Evolutionary conservation across 2,113 vertebrate genomes (phyloP).

Genomic region (Cynoglossus semilaevis): DNA sequence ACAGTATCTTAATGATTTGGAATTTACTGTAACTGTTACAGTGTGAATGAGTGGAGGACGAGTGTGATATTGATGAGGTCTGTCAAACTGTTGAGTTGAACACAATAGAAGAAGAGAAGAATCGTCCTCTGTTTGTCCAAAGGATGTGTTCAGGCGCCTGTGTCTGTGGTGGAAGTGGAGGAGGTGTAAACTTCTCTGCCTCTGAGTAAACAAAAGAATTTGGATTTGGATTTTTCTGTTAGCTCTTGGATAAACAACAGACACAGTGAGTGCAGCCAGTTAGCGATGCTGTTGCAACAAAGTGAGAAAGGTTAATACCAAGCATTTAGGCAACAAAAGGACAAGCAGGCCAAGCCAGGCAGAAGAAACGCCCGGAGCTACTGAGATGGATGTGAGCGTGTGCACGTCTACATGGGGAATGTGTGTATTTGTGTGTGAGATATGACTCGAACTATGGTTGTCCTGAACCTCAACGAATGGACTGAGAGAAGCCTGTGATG

Average conservation of each 20-base stretch:
- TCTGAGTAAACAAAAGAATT: background rate
- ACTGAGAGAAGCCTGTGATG: slow-evolving; percentile 16
- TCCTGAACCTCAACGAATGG: slow-evolving; percentile 15
- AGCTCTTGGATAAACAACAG: slow-evolving; percentile 20
- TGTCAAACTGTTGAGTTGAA: too few species aligned
- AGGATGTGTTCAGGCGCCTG: background rate
- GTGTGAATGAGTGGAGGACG: slow-evolving; percentile 20
- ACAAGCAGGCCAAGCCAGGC: slow-evolving; percentile 70
- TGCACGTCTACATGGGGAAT: slow-evolving; percentile 22
- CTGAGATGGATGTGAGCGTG: slow-evolving; percentile 21
- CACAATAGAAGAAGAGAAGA: background rate
- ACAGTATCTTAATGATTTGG: background rate
- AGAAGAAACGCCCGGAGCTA: slow-evolving; percentile 70
- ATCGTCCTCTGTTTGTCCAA: background rate
- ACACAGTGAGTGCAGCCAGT: slow-evolving; percentile 7
- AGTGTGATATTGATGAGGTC: background rate
- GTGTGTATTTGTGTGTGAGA: slow-evolving; percentile 14
- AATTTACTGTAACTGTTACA: background rate
- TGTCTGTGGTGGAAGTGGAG: background rate
- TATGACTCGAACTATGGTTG: slow-evolving; percentile 15
- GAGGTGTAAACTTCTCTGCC: background rate
- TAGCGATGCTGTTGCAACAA: slow-evolving; percentile 28
- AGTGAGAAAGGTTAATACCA: slow-evolving; percentile 38
- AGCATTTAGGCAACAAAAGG: slow-evolving; percentile 56
- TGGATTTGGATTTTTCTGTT: background rate